Conservation (phyloP, 2,888 invertebrate species). For the Lochmaea crataegi region DNA sequence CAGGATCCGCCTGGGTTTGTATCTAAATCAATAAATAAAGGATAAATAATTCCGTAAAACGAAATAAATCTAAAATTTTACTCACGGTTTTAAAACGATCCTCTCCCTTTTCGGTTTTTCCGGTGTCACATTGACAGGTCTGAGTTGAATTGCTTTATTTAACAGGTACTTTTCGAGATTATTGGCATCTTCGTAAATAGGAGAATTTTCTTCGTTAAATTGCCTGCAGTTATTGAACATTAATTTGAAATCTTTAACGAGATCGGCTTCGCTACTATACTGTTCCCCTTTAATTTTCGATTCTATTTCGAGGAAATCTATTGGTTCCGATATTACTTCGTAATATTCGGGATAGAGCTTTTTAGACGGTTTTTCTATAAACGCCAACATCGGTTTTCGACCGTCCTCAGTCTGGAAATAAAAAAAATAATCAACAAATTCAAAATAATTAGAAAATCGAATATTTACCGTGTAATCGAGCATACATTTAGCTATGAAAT, state of each 20-base stretch:
- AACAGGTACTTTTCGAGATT: conserved; percentile 85
- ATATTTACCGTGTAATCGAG: conserved; percentile 74
- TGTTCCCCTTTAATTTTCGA: conserved; percentile 87
- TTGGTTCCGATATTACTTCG: conserved; percentile 91
- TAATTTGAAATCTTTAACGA: conserved; percentile 87
- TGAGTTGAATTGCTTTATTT: conserved; percentile 83
- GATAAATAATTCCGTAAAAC: background rate
- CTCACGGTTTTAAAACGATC: conserved; percentile 62
- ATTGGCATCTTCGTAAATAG: conserved; percentile 95
- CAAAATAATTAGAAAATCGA: background rate
- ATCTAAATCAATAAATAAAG: conserved; percentile 51
- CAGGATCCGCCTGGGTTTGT: conserved; percentile 65
- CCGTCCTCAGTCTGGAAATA: conserved; percentile 75
- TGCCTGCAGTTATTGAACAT: conserved; percentile 98
- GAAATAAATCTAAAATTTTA: background rate
- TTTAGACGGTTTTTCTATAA: conserved; percentile 96
- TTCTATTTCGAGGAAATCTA: conserved; percentile 95
- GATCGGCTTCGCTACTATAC: conserved; percentile 86
- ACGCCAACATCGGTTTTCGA: conserved; percentile 88
- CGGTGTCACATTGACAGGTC: conserved; percentile 61
- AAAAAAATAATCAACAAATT: background rate
- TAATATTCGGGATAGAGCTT: conserved; percentile 97
- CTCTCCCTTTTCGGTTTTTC: conserved; percentile 66
- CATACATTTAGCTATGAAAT: conserved; percentile 81
- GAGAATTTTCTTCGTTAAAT: conserved; percentile 96